These are phyloP conservation scores for Phalera bucephala DNA, from an alignment of 2,888 invertebrate species.

Conservation along the genomic window DNA sequence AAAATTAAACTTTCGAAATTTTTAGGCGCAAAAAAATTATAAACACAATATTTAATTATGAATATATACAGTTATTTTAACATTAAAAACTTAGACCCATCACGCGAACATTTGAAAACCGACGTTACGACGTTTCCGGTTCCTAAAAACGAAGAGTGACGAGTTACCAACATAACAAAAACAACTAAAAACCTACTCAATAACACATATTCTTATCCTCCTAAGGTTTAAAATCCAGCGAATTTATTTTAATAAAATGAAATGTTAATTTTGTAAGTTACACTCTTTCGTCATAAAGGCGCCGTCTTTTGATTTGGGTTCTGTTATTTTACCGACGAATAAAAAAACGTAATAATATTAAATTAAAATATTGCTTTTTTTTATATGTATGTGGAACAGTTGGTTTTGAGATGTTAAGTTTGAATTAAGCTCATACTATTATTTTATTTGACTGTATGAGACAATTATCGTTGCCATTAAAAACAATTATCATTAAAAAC, in stretches of 20 bases:
- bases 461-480: too few species aligned
- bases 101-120: slow-evolving; percentile 63
- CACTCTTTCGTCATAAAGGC: slow-evolving; percentile 44
- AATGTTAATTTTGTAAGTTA: slow-evolving; percentile 25
- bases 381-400: slow-evolving; percentile 40
- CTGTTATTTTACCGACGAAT: slow-evolving; percentile 49
- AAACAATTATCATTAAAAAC: too few species aligned
- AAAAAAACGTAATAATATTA: slow-evolving; percentile 21
- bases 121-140: slow-evolving; percentile 70
- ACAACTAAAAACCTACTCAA: slow-evolving; percentile 7
- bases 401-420: too few species aligned
- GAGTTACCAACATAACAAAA: slow-evolving; percentile 35
- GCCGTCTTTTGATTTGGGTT: slow-evolving; percentile 62
- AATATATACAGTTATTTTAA: neutral
- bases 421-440: too few species aligned
- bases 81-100: neutral
- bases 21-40: neutral
- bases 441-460: too few species aligned
- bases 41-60: too few species aligned
- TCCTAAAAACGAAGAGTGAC: slow-evolving; percentile 56
- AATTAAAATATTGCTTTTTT: slow-evolving; percentile 24
- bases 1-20: slow-evolving; percentile 17
- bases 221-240: slow-evolving; percentile 13
- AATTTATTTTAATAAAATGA: neutral
- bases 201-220: too few species aligned